Percentiles rank a stretch among this genome's conserved stretches.
Evolutionary conservation across 2,888 invertebrate genomes (phyloP).

Genomic region (Aphidoletes aphidimyza): DNA sequence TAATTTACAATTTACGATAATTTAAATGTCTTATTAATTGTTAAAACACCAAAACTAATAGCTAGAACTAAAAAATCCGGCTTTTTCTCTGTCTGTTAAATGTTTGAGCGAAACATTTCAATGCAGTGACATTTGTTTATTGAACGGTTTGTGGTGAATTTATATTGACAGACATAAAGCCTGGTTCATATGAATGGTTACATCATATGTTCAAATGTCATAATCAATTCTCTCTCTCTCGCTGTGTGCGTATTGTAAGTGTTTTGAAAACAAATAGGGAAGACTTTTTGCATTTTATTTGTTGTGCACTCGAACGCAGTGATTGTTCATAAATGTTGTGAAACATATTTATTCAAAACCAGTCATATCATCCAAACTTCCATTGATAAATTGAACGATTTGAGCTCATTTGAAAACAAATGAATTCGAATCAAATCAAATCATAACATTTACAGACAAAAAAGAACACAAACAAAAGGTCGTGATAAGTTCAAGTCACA

Average conservation of each 20-base stretch:
- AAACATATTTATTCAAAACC: too few species aligned
- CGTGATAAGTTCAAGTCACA: not conserved
- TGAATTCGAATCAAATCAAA: not conserved
- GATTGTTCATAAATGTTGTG: too few species aligned
- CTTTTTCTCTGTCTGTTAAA: not conserved
- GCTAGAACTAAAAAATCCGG: not conserved
- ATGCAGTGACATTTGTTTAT: slow-evolving; percentile 10
- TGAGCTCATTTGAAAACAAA: not conserved
- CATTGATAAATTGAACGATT: not conserved
- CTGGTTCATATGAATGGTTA: not conserved
- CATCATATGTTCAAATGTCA: slow-evolving; percentile 28
- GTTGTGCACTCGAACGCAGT: too few species aligned
- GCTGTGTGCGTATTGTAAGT: not conserved
- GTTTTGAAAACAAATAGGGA: not conserved
- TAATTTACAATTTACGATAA: not conserved
- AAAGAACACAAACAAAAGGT: slow-evolving; percentile 4
- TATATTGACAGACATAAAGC: not conserved
- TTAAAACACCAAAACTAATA: not conserved
- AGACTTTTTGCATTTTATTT: not conserved
- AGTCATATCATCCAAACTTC: too few species aligned
- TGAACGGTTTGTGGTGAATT: not conserved
- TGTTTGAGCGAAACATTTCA: slow-evolving; percentile 26
- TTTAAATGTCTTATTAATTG: not conserved
- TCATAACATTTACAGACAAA: not conserved
- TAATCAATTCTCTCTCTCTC: too few species aligned